These are phyloP conservation scores for Trogon melanurus DNA, from an alignment of 2,113 vertebrate genomes.

Conservation along the genomic window DNA sequence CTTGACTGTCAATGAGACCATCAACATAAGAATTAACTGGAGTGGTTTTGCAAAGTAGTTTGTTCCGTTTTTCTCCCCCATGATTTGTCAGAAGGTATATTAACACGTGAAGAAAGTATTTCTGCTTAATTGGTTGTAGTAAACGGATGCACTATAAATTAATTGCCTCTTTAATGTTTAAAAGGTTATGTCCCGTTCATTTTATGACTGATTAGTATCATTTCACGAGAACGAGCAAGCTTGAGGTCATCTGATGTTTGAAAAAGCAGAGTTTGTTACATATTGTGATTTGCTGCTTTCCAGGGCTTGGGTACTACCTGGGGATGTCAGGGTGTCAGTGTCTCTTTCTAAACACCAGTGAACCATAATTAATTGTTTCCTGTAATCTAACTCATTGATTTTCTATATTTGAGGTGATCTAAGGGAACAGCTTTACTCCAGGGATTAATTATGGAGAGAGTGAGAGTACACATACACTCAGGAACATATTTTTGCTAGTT, in stretches of 20 bases:
- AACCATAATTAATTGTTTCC: constrained; percentile 52
- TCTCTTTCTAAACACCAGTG: constrained; percentile 21
- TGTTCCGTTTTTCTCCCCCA: background rate
- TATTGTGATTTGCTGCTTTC: constrained; percentile 28
- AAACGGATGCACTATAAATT: background rate
- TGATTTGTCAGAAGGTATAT: background rate
- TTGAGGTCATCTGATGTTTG: constrained; percentile 15
- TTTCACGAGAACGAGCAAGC: constrained; percentile 2
- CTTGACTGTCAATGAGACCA: background rate
- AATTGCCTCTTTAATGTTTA: constrained; percentile 18
- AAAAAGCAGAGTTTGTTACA: background rate
- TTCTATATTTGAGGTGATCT: constrained; percentile 25
- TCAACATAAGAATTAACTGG: background rate
- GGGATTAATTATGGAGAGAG: constrained; percentile 25
- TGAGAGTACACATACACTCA: background rate
- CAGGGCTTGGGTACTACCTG: background rate
- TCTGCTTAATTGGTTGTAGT: constrained; percentile 27
- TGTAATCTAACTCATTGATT: constrained; percentile 34
- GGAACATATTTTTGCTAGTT: constrained; percentile 35
- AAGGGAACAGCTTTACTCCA: constrained; percentile 19
- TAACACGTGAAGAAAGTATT: constrained; percentile 6
- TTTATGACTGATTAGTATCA: constrained; percentile 29
- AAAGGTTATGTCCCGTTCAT: constrained; percentile 5
- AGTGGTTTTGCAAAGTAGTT: background rate
- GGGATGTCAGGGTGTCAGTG: background rate